A percentile compares a stretch with the other conserved stretches of the same genome.
phyloP scores from a whole-genome alignment of 30 jellyfish, hydroid and myxozoan species.

The Aurelia aurita complex sp. Pacific region DNA sequence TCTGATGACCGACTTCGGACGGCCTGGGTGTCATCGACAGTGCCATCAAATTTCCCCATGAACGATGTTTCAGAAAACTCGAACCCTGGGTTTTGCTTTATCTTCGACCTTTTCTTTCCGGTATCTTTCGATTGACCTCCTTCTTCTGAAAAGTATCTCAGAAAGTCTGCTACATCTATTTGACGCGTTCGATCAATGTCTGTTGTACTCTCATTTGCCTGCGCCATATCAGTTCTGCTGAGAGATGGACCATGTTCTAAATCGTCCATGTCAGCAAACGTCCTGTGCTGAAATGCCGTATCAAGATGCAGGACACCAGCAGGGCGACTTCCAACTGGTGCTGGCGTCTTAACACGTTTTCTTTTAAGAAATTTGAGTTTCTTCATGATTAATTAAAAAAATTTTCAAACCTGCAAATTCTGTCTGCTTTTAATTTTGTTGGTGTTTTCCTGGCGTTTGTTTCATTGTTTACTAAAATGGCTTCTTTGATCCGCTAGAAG shows the following conservation, averaged over 20 bases:
- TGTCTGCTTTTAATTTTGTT: too few species aligned
- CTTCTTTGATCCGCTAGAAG: too few species aligned
- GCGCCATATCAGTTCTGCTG: too few species aligned
- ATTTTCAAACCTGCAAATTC: too few species aligned
- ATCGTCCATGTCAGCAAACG: constrained; percentile 37
- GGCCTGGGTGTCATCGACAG: too few species aligned
- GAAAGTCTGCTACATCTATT: not conserved
- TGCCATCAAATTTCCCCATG: constrained; percentile 6
- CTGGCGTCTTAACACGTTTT: not conserved
- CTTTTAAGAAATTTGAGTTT: not conserved
- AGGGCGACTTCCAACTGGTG: not conserved
- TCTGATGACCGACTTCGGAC: too few species aligned
- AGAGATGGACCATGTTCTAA: not conserved
- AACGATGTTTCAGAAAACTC: constrained; percentile 11
- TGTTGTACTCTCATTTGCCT: too few species aligned
- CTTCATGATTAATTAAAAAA: too few species aligned
- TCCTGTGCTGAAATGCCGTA: constrained; percentile 26
- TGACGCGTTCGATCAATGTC: too few species aligned
- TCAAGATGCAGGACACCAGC: constrained; percentile 19
- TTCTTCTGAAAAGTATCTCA: not conserved
- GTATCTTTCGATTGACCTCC: not conserved
- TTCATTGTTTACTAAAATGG: too few species aligned
- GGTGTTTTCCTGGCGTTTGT: too few species aligned
- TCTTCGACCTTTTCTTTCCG: not conserved
- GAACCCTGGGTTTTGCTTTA: not conserved